Evolutionary conservation across 2,888 invertebrate species (phyloP).

Genomic region (Pyrocoelia pectoralis): DNA sequence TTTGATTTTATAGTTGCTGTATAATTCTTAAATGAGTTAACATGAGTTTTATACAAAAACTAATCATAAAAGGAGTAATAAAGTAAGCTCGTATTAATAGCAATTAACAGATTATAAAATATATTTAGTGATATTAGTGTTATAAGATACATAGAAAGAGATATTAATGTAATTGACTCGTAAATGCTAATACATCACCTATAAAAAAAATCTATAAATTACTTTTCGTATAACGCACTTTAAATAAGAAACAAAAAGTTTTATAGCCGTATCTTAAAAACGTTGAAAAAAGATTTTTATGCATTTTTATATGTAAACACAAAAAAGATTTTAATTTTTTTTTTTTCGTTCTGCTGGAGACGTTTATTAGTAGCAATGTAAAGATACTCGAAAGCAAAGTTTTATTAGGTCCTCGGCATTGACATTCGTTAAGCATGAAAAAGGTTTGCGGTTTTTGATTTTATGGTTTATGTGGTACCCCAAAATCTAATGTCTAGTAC

Average conservation of each 20-base stretch:
- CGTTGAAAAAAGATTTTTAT: not conserved
- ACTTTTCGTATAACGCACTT: not conserved
- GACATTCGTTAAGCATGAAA: not conserved
- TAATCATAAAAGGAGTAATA: constrained; percentile 23
- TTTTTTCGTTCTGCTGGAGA: not conserved
- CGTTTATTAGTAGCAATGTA: not conserved
- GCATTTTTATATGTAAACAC: constrained; percentile 6
- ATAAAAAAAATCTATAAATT: constrained; percentile 4
- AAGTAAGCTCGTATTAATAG: constrained; percentile 23
- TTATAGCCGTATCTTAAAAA: constrained; percentile 1
- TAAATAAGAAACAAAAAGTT: not conserved
- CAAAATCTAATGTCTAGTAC: too few relatives aligned
- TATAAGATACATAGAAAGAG: constrained; percentile 12
- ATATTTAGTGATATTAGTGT: constrained; percentile 13
- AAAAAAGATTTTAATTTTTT: constrained; percentile 8
- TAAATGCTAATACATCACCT: constrained; percentile 9
- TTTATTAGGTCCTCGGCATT: not conserved
- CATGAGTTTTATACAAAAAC: constrained; percentile 21
- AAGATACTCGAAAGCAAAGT: not conserved
- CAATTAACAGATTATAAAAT: constrained; percentile 27
- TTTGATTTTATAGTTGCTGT: constrained; percentile 12
- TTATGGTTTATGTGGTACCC: too few relatives aligned
- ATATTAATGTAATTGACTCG: constrained; percentile 8
- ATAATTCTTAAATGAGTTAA: constrained; percentile 15
- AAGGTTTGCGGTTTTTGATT: too few relatives aligned